Evolutionary conservation across 2,888 invertebrate species (phyloP), one percentile per base, ranked within the genome.

Genomic region (Halocaridina rubra): DNA sequence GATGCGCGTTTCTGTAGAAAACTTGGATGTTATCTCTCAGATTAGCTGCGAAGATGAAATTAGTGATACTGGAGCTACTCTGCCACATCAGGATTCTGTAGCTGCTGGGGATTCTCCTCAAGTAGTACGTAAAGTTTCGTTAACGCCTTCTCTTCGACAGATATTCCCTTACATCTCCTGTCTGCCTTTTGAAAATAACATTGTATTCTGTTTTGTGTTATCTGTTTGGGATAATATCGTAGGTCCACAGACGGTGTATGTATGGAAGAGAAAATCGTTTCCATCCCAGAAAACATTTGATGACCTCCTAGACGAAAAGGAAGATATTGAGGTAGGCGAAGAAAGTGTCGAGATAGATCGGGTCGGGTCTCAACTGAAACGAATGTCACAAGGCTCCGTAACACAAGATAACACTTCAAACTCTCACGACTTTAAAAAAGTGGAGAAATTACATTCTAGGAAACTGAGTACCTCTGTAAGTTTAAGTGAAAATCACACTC

Each of bases 171-270:
- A 80, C 24, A 74, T 88, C 39, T 53, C 88, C 24, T 88, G 88
- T 64, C 81, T 88, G 39, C 88, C 88, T 61, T 77, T 78, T 84
- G 88, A 88, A 67, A 84, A 86, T 29, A 88, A 88, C 61, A 88
- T 88, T 59, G 82, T 88, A 72, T 88, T 85, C 27, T 88, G 88
- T 72, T 88, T 88, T 81, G 84, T 88, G 29, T 71, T 88, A 16
- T 85, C 85, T 46, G 88, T 84, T 24, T 88, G 88, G 88, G 88
- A 88, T 79, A 86, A 88, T 64, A 84, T 88, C 27, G 80, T 86
- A 74, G 88, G 86, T 3, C 86, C 86, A 19, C 88, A 88, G 19
- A 84, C 88, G 29, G 84, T 88, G 24, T 82, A 88, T 61, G 88
- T 88, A 4, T 88, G 88, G 88, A 88, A 84, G 74, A 82, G 81